phyloP scores from a whole-genome alignment of 2,888 invertebrate genomes.

The Oegoconia quadripuncta region DNA sequence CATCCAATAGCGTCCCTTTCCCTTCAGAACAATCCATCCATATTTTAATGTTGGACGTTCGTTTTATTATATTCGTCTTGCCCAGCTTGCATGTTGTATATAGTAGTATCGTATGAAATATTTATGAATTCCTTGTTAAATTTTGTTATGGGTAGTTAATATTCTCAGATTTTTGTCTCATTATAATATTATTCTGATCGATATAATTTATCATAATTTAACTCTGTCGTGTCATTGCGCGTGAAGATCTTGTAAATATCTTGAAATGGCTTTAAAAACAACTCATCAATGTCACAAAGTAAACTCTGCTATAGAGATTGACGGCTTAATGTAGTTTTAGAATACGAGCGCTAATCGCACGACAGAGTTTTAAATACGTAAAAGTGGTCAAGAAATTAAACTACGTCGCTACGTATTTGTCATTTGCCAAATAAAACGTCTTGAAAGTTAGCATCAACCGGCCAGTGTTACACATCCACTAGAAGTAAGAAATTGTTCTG shows the following conservation, averaged over 20 bases:
- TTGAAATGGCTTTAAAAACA: slow-evolving; percentile 37
- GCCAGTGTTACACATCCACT: slow-evolving; percentile 75
- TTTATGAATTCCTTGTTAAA: slow-evolving; percentile 69
- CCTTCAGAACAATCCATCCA: slow-evolving; percentile 70
- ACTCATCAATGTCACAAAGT: slow-evolving; percentile 56
- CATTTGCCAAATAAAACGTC: slow-evolving; percentile 56
- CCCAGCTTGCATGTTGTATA: slow-evolving; percentile 72
- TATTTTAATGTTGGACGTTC: slow-evolving; percentile 60
- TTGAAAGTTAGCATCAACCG: slow-evolving; percentile 62
- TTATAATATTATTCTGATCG: slow-evolving; percentile 28
- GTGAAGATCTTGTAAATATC: slow-evolving; percentile 46
- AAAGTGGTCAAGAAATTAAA: slow-evolving; percentile 48
- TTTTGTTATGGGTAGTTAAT: slow-evolving; percentile 69
- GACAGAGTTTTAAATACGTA: slow-evolving; percentile 29
- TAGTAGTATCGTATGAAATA: slow-evolving; percentile 58
- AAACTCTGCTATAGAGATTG: slow-evolving; percentile 36
- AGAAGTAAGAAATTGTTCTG: slow-evolving; percentile 65
- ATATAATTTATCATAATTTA: slow-evolving; percentile 32
- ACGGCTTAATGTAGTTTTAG: slow-evolving; percentile 36
- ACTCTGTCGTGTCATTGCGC: slow-evolving; percentile 42
- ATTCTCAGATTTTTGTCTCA: slow-evolving; percentile 39
- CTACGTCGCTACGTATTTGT: slow-evolving; percentile 44
- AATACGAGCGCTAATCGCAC: slow-evolving; percentile 31
- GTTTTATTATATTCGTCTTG: slow-evolving; percentile 65
- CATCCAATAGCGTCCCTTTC: slow-evolving; percentile 58